Conservation (phyloP, 2,888 invertebrate genomes). For the Luperina testacea region DNA sequence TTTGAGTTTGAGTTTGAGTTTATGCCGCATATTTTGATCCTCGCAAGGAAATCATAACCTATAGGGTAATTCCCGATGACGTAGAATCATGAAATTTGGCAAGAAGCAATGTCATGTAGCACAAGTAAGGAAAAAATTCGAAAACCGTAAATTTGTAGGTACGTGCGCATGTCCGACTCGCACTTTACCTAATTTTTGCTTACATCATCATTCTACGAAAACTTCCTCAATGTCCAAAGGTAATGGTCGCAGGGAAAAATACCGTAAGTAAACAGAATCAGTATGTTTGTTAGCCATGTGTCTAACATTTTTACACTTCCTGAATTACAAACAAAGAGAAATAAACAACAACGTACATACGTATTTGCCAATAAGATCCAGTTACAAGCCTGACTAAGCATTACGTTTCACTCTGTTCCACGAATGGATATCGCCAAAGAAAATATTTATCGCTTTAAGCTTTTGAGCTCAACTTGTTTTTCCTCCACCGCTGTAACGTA, state of each 20-base stretch:
- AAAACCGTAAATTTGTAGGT: no score
- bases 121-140: no score
- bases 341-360: not conserved
- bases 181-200: not conserved
- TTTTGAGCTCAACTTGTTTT: constrained; percentile 57
- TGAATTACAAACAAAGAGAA: constrained; percentile 4
- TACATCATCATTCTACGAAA: not conserved
- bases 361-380: constrained; percentile 41
- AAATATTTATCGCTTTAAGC: constrained; percentile 57
- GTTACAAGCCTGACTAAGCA: constrained; percentile 28
- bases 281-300: not conserved
- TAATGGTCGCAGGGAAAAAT: not conserved
- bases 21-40: no score
- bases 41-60: no score
- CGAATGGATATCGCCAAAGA: constrained; percentile 40
- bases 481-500: constrained; percentile 37
- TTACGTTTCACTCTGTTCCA: constrained; percentile 23
- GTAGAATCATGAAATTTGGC: no score
- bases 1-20: no score
- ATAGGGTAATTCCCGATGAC: no score
- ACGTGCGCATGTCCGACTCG: no score
- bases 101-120: no score
- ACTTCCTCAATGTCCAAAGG: not conserved
- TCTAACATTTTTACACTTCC: not conserved
- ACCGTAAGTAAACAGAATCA: not conserved